Conservation (phyloP, 2,888 invertebrate species). For the Neocrepidodera transversa region DNA sequence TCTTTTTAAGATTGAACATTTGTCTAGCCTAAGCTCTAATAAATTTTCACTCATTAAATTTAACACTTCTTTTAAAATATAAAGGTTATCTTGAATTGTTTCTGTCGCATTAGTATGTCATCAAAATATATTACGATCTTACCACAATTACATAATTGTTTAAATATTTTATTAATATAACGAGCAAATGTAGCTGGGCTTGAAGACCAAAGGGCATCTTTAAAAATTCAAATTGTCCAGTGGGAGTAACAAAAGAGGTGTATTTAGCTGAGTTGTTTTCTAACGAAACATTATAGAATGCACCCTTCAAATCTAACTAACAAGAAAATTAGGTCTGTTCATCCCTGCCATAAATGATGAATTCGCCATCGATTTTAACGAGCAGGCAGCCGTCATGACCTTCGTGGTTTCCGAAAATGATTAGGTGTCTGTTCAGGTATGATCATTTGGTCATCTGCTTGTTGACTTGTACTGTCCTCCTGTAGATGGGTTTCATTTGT, state of each 20-base stretch:
- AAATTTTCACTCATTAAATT: constrained; percentile 25
- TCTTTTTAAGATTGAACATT: constrained; percentile 42
- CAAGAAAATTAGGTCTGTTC: too few relatives aligned
- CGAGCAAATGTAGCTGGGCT: constrained; percentile 40
- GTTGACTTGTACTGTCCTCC: too few relatives aligned
- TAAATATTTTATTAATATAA: constrained; percentile 39
- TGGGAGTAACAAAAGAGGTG: constrained; percentile 48
- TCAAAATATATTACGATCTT: constrained; percentile 41
- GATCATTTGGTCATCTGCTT: too few relatives aligned
- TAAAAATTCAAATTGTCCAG: constrained; percentile 48
- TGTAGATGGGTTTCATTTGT: too few relatives aligned
- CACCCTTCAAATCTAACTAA: constrained; percentile 49
- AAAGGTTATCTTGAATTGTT: constrained; percentile 35
- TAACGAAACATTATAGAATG: constrained; percentile 47
- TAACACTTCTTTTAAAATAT: constrained; percentile 36
- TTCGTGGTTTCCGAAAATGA: too few relatives aligned
- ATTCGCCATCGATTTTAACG: too few relatives aligned
- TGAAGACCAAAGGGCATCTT: constrained; percentile 49
- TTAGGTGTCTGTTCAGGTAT: too few relatives aligned
- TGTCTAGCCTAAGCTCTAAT: constrained; percentile 41
- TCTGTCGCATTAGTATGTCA: constrained; percentile 39
- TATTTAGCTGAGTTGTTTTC: constrained; percentile 43
- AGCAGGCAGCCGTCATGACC: too few relatives aligned
- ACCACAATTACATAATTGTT: constrained; percentile 26
- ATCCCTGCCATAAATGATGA: too few relatives aligned